phyloP scores from a whole-genome alignment of 92 coral and sea anemone genomes.

The Zoanthus sansibaricus region DNA sequence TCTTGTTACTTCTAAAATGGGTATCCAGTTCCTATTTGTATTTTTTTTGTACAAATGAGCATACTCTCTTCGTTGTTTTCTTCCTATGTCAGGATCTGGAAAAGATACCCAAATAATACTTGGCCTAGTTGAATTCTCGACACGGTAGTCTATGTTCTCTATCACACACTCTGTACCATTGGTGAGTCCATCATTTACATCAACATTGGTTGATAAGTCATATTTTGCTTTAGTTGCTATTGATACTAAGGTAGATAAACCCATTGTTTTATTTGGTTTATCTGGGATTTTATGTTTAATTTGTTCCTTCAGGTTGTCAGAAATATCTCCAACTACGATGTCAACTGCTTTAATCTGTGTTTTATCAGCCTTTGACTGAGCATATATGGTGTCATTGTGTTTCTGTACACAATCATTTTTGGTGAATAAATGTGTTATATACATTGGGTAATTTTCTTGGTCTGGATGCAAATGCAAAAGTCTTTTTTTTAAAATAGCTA shows the following conservation, averaged over 20 bases:
- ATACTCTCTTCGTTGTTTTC: slow-evolving; percentile 53
- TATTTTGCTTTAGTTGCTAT: slow-evolving; percentile 67
- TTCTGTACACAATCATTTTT: slow-evolving; percentile 61
- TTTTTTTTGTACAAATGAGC: slow-evolving; percentile 41
- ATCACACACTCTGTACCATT: slow-evolving; percentile 76
- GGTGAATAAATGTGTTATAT: slow-evolving; percentile 56
- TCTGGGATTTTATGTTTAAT: slow-evolving; percentile 61
- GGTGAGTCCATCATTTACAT: slow-evolving; percentile 71
- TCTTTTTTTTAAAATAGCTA: slow-evolving; percentile 44
- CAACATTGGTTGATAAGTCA: slow-evolving; percentile 71
- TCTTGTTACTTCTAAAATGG: slow-evolving; percentile 69
- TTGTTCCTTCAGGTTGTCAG: slow-evolving; percentile 61
- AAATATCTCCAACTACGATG: slow-evolving; percentile 69
- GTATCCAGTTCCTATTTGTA: slow-evolving; percentile 56
- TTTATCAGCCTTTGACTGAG: slow-evolving; percentile 28
- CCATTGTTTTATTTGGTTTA: slow-evolving; percentile 67
- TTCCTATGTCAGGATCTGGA: slow-evolving; percentile 41
- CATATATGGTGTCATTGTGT: slow-evolving; percentile 46
- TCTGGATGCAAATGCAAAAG: slow-evolving; percentile 36
- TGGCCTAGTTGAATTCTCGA: slow-evolving; percentile 59
- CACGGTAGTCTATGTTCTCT: slow-evolving; percentile 69
- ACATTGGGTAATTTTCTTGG: slow-evolving; percentile 44
- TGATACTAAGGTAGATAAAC: slow-evolving; percentile 37
- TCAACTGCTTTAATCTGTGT: slow-evolving; percentile 63
- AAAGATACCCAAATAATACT: slow-evolving; percentile 78